Percentiles rank a stretch among this genome's conserved stretches.
Evolutionary conservation across 2,888 invertebrate genomes (phyloP).

Genomic region (Conus canariensis): DNA sequence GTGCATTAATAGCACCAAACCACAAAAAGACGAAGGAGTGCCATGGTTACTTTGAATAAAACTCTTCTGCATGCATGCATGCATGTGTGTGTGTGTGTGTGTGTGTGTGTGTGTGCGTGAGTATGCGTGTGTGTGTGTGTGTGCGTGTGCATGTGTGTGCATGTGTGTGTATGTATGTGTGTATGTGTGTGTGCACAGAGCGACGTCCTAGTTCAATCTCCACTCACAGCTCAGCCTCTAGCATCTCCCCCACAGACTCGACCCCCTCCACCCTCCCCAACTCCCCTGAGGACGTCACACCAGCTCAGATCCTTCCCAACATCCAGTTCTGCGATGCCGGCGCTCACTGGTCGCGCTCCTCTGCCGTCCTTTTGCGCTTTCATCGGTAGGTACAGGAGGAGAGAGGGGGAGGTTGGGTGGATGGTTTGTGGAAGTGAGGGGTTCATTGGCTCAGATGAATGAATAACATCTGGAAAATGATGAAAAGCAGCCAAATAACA

Average conservation of each 20-base stretch:
- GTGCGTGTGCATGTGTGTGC: no score
- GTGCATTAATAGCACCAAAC: no score
- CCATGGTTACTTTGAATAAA: no score
- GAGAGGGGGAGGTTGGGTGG: background rate
- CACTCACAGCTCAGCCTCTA: constrained; percentile 58
- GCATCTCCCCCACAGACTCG: constrained; percentile 61
- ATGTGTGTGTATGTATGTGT: background rate
- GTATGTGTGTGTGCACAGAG: constrained; percentile 25
- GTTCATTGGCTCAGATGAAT: no score
- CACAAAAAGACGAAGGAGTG: no score
- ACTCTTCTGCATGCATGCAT: background rate
- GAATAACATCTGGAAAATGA: no score
- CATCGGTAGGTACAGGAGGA: constrained; percentile 65
- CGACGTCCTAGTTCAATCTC: constrained; percentile 60
- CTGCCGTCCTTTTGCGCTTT: constrained; percentile 73
- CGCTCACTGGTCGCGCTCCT: constrained; percentile 77
- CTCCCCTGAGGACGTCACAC: constrained; percentile 66
- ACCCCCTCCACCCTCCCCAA: constrained; percentile 68
- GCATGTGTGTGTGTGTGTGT: background rate
- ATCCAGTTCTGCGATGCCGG: constrained; percentile 71
- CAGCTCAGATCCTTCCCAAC: constrained; percentile 54
- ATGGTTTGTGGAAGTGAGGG: background rate
- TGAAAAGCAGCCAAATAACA: no score
- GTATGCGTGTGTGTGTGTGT: background rate
- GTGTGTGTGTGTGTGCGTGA: background rate